Percentiles rank a stretch among this genome's conserved stretches.
Evolutionary conservation across 2,113 vertebrate genomes (phyloP).

Genomic region (Ochotona curzoniae): DNA sequence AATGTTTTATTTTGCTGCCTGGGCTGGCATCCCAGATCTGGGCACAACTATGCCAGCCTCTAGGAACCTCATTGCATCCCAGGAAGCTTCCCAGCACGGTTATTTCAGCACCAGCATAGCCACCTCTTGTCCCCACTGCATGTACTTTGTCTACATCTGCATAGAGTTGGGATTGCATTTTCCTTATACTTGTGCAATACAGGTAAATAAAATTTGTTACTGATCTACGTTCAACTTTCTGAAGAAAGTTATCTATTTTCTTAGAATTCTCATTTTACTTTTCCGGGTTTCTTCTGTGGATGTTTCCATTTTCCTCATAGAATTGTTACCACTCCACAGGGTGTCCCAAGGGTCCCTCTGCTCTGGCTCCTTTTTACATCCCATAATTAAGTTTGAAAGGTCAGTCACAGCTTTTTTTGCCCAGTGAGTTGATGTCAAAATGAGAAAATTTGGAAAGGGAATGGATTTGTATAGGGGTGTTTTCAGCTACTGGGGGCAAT

Average conservation of each 20-base stretch:
- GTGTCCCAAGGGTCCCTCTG: neutral
- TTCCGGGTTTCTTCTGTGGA: neutral
- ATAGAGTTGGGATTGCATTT: neutral
- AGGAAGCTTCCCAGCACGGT: neutral
- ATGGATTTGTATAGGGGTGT: conserved; percentile 22
- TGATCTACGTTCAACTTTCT: neutral
- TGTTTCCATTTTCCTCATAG: conserved; percentile 40
- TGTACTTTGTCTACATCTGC: neutral
- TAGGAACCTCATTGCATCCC: neutral
- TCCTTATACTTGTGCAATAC: neutral
- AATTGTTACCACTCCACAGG: conserved; percentile 11
- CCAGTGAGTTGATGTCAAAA: conserved; percentile 44
- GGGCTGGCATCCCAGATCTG: neutral
- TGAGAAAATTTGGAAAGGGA: conserved; percentile 61
- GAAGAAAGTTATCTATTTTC: neutral
- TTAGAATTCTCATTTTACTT: conserved; percentile 21
- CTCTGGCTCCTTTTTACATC: neutral
- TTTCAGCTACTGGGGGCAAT: neutral
- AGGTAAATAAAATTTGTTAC: neutral
- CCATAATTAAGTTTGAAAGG: conserved; percentile 60
- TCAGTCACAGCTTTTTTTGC: conserved; percentile 42
- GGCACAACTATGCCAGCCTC: neutral
- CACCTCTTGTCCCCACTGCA: neutral
- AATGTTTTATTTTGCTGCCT: neutral
- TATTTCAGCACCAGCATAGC: neutral